Evolutionary conservation across 2,888 invertebrate species (phyloP).

Genomic region (Oligia fasciuncula): DNA sequence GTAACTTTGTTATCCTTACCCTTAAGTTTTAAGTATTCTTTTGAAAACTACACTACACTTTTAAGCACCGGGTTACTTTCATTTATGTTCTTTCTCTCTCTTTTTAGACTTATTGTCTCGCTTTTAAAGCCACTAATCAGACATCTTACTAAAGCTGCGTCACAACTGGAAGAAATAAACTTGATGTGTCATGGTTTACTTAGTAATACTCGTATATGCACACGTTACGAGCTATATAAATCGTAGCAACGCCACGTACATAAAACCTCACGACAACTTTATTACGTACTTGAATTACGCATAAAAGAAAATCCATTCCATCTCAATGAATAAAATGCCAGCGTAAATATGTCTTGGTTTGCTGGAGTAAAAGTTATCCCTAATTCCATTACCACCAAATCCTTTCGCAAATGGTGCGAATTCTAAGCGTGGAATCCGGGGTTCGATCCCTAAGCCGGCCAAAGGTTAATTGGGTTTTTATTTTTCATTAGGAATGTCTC

Average conservation of each 20-base stretch:
- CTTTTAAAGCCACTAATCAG: neutral
- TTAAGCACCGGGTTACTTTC: neutral
- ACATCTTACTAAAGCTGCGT: neutral
- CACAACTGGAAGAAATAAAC: conserved; percentile 14
- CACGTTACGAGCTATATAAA: conserved; percentile 41
- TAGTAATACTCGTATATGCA: conserved; percentile 25
- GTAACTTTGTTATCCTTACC: neutral
- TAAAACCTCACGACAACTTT: conserved; percentile 33
- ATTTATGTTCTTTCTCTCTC: conserved; percentile 1
- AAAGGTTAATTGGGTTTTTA: neutral
- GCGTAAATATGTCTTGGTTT: conserved; percentile 3
- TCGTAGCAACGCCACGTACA: conserved; percentile 26
- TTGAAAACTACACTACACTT: neutral
- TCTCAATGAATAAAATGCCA: neutral
- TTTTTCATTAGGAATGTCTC: neutral
- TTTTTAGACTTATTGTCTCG: conserved; percentile 8
- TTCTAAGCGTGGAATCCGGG: neutral
- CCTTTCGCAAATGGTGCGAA: neutral
- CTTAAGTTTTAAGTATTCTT: neutral
- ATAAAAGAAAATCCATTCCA: conserved; percentile 38
- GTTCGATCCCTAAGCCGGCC: neutral
- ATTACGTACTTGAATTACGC: conserved; percentile 26
- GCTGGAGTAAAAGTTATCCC: neutral
- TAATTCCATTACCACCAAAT: conserved; percentile 7
- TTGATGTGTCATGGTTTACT: conserved; percentile 28